phyloP scores from a whole-genome alignment of 2,113 vertebrate genomes.

The Gambusia holbrooki region DNA sequence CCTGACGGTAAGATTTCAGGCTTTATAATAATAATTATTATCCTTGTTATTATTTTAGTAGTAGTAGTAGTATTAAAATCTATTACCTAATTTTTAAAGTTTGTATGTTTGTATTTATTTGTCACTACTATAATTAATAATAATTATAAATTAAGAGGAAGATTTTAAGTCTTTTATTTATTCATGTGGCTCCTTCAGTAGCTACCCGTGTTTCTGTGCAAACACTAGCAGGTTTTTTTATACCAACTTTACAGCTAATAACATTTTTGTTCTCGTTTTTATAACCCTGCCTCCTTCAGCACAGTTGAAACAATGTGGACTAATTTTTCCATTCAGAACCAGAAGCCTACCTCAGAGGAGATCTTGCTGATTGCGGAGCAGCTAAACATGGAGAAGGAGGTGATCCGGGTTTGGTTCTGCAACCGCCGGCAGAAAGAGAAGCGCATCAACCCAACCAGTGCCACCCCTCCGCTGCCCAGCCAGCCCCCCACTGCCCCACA shows the following conservation, averaged over 20 bases:
- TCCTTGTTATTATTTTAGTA: no score
- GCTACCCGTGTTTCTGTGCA: no score
- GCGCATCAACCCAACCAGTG: slow-evolving; percentile 90
- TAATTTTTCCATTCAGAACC: slow-evolving; percentile 88
- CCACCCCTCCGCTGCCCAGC: slow-evolving; percentile 86
- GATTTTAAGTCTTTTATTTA: no score
- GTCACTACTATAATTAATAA: no score
- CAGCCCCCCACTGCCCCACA: slow-evolving; percentile 74
- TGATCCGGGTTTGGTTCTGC: slow-evolving; percentile 95
- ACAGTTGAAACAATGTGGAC: neutral
- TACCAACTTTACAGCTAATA: neutral
- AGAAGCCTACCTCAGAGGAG: slow-evolving; percentile 96
- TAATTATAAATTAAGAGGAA: no score
- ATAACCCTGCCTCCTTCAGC: neutral
- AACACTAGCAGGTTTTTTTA: neutral
- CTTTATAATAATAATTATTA: neutral
- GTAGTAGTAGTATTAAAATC: no score
- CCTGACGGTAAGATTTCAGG: slow-evolving; percentile 81
- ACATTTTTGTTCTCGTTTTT: neutral
- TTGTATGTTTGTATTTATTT: no score
- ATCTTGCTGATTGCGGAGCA: slow-evolving; percentile 92
- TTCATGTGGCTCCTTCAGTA: no score
- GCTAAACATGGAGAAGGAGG: slow-evolving; percentile 95
- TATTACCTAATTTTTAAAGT: no score
- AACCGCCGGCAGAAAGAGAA: slow-evolving; percentile 95